Percentiles rank a stretch among this genome's conserved stretches.
Conservation (phyloP, 1,140 invertebrate species). For the Drosophila ficusphila region DNA sequence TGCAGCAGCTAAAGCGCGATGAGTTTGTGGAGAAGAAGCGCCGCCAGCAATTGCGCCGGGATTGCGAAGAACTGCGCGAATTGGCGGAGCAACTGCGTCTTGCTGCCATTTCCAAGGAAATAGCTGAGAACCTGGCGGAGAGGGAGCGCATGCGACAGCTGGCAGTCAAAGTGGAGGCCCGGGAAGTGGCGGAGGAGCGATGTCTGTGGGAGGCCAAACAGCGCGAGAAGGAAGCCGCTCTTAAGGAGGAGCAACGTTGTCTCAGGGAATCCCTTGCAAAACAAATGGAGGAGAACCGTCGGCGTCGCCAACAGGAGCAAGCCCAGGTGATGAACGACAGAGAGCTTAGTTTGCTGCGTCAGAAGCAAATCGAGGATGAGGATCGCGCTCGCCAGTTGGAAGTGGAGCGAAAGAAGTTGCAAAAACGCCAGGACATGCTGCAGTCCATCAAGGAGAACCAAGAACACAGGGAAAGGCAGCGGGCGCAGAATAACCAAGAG, state of each 20-base stretch:
- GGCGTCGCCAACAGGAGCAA: constrained; percentile 20
- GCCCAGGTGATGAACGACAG: constrained; percentile 44
- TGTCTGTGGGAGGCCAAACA: background rate
- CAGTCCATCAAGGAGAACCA: constrained; percentile 39
- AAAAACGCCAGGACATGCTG: constrained; percentile 36
- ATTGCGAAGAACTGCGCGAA: constrained; percentile 47
- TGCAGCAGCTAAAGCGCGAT: constrained; percentile 41
- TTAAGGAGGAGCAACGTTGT: constrained; percentile 37
- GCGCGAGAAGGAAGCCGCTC: constrained; percentile 16
- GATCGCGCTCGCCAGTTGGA: constrained; percentile 31
- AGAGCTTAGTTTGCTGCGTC: constrained; percentile 28
- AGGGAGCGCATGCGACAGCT: constrained; percentile 4
- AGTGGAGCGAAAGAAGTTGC: constrained; percentile 10
- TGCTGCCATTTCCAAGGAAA: constrained; percentile 61
- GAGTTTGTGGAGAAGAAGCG: constrained; percentile 52
- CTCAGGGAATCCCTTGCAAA: constrained; percentile 17
- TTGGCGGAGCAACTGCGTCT: constrained; percentile 59
- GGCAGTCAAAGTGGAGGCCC: constrained; percentile 2
- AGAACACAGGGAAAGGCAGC: constrained; percentile 16
- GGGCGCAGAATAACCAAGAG: constrained; percentile 1
- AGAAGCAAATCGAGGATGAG: constrained; percentile 51
- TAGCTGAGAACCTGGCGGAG: constrained; percentile 35
- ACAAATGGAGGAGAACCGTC: constrained; percentile 45
- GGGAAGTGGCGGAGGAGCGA: constrained; percentile 39
- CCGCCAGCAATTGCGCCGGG: constrained; percentile 57